Conservation (phyloP, 2,888 invertebrate species). For the Mamestra brassicae region DNA sequence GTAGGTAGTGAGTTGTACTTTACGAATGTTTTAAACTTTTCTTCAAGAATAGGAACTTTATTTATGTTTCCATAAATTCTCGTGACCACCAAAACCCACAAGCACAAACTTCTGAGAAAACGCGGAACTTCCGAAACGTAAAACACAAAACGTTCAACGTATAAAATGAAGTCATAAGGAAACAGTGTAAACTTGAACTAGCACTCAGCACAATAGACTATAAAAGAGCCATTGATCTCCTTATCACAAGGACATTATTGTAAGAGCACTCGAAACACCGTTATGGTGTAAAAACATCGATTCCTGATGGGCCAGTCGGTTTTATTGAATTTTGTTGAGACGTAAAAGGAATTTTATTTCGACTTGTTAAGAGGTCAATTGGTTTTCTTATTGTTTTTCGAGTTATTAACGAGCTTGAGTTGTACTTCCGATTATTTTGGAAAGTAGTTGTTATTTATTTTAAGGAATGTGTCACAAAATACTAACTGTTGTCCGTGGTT, state of each 20-base stretch:
- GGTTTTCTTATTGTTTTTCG: constrained; percentile 39
- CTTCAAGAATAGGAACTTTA: too few relatives aligned
- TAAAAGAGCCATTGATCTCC: constrained; percentile 63
- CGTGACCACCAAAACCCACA: background rate
- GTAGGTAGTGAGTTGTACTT: too few relatives aligned
- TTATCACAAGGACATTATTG: constrained; percentile 65
- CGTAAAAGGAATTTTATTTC: constrained; percentile 55
- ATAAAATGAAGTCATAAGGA: constrained; percentile 64
- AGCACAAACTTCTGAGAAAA: background rate
- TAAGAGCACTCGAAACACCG: constrained; percentile 53
- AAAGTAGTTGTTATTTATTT: constrained; percentile 15
- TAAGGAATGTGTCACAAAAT: background rate
- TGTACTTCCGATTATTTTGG: constrained; percentile 34
- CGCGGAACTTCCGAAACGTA: background rate
- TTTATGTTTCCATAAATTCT: too few relatives aligned
- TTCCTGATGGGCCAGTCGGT: constrained; percentile 42
- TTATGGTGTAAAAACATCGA: constrained; percentile 62
- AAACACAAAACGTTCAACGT: constrained; percentile 36
- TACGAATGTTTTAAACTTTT: too few relatives aligned
- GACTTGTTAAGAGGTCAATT: constrained; percentile 54
- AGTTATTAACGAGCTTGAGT: constrained; percentile 41
- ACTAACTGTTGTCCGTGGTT: background rate
- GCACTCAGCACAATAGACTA: constrained; percentile 52
- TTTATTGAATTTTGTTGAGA: constrained; percentile 57
- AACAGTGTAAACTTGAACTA: constrained; percentile 58